Percentiles rank a stretch among this genome's conserved stretches.
Evolutionary conservation across 1,140 invertebrate species (phyloP).

Genomic region (Temnothorax curvispinosus): DNA sequence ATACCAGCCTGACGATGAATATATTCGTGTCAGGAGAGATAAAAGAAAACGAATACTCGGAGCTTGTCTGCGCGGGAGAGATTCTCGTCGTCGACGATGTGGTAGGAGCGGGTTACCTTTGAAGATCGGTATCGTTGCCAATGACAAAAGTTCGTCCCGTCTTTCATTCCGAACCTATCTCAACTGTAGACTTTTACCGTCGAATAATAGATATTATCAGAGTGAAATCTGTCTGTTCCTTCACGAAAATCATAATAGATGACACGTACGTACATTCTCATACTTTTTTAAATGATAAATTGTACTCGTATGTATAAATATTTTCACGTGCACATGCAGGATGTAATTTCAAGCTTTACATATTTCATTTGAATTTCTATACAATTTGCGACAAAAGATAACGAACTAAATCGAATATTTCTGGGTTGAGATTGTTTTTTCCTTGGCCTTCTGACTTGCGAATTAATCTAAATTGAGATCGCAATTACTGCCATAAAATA

Average conservation of each 20-base stretch:
- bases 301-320: neutral
- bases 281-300: neutral
- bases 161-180: slow-evolving; percentile 51
- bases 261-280: neutral
- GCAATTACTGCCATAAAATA: neutral
- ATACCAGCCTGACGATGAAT: slow-evolving; percentile 55
- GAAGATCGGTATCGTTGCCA: slow-evolving; percentile 52
- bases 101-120: slow-evolving; percentile 54
- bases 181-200: slow-evolving; percentile 31
- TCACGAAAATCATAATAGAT: neutral
- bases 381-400: neutral
- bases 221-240: neutral
- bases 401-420: too few relatives aligned
- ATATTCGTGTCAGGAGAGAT: slow-evolving; percentile 51
- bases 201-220: slow-evolving; percentile 14
- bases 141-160: slow-evolving; percentile 48
- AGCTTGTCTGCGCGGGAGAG: slow-evolving; percentile 46
- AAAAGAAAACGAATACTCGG: slow-evolving; percentile 54
- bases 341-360: neutral
- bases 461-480: slow-evolving; percentile 13
- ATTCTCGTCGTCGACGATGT: slow-evolving; percentile 39
- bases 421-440: neutral
- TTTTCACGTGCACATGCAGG: too few relatives aligned
- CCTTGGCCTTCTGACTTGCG: neutral
- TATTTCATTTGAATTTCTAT: neutral